Conservation (phyloP, 1,140 invertebrate genomes). For the Tetragonula clypearis region DNA sequence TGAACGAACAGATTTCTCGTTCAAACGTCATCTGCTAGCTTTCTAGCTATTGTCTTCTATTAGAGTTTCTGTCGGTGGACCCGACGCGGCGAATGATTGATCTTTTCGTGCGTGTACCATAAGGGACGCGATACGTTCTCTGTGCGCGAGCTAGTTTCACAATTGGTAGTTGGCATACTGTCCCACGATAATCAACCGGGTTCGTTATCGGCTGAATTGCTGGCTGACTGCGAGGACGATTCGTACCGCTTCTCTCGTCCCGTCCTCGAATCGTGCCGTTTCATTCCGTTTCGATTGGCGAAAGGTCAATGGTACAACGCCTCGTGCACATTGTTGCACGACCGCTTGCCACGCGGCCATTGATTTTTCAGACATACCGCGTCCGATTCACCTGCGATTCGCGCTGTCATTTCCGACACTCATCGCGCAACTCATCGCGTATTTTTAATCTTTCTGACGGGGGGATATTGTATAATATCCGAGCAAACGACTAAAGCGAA, state of each 20-base stretch:
- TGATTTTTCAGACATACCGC: constrained; percentile 50
- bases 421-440: too few species aligned
- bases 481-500: too few species aligned
- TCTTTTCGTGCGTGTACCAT: constrained; percentile 19
- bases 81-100: constrained; percentile 36
- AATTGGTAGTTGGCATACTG: constrained; percentile 56
- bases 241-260: background rate
- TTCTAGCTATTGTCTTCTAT: constrained; percentile 42
- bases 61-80: background rate
- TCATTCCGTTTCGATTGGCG: constrained; percentile 39
- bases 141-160: constrained; percentile 49
- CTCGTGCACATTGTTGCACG: constrained; percentile 37
- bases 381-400: constrained; percentile 14
- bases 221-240: constrained; percentile 48
- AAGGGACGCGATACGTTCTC: constrained; percentile 33
- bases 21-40: constrained; percentile 5
- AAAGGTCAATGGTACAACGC: constrained; percentile 62
- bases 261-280: constrained; percentile 19
- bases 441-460: too few species aligned
- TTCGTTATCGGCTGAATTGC: constrained; percentile 72
- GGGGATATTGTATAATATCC: too few species aligned
- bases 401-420: too few species aligned
- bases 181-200: constrained; percentile 71
- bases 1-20: constrained; percentile 5
- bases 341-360: constrained; percentile 47